These are phyloP conservation scores for Cyprinella venusta DNA, from an alignment of 2,797 vertebrate species.

Conservation along the genomic window DNA sequence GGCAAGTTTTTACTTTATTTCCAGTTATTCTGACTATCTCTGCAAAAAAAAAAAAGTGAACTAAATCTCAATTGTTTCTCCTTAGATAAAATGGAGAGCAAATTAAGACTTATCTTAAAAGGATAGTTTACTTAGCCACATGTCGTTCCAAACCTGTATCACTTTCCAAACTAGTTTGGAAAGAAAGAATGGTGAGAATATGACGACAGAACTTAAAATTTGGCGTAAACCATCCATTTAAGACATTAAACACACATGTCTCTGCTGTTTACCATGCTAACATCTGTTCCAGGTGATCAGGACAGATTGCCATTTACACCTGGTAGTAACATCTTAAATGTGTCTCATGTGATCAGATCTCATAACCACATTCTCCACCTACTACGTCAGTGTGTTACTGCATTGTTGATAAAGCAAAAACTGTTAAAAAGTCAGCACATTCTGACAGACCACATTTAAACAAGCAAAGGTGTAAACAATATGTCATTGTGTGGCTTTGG, in stretches of 20 bases:
- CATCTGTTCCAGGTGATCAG: conserved; percentile 7
- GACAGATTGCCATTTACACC: conserved; percentile 28
- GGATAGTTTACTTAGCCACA: not conserved
- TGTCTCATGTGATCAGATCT: not conserved
- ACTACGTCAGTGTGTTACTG: not conserved
- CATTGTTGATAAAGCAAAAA: not conserved
- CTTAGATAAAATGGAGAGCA: conserved; percentile 5
- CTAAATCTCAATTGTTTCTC: not conserved
- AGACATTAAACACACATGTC: not conserved
- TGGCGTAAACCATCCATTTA: not conserved
- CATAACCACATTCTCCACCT: not conserved
- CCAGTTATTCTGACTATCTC: not conserved
- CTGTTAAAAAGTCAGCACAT: not conserved
- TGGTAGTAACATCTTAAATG: conserved; percentile 9
- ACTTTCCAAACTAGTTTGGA: not conserved
- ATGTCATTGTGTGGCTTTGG: not conserved
- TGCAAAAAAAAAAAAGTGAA: not conserved
- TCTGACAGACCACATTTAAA: not conserved
- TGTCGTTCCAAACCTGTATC: not conserved
- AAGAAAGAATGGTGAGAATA: not conserved
- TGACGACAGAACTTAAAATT: not conserved
- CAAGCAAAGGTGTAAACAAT: conserved; percentile 3
- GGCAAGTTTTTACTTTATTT: not conserved
- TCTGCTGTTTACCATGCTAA: not conserved
- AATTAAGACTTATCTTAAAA: not conserved